A percentile compares a stretch with the other conserved stretches of the same genome.
Evolutionary conservation across 1,140 invertebrate genomes (phyloP).

Genomic region (Hetaerina americana): DNA sequence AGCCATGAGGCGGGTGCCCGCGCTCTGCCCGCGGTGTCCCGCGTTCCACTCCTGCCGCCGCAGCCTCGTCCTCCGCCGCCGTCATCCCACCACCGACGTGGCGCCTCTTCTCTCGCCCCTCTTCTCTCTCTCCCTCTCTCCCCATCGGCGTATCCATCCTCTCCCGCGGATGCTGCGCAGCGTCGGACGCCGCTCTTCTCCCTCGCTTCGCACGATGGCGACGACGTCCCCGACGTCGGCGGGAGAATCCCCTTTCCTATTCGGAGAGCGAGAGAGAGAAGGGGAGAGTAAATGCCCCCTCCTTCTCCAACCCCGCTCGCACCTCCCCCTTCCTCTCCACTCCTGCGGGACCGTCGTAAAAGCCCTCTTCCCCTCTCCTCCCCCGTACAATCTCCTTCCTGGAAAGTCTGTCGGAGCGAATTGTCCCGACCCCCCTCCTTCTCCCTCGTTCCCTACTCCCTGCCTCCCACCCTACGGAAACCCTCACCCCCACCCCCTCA

Average conservation of each 20-base stretch:
- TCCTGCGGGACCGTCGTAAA: too few relatives aligned
- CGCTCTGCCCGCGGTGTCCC: not conserved
- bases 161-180: conserved; percentile 10
- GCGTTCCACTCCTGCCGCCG: not conserved
- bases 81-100: conserved; percentile 10
- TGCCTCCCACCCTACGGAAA: conserved; percentile 18
- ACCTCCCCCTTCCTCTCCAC: too few relatives aligned
- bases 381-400: too few relatives aligned
- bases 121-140: not conserved
- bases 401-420: too few relatives aligned
- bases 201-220: not conserved
- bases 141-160: conserved; percentile 16
- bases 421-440: too few relatives aligned
- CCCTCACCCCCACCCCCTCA: not conserved
- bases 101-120: not conserved
- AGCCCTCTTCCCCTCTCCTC: too few relatives aligned
- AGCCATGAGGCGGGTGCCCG: not conserved
- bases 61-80: not conserved
- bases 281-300: too few relatives aligned
- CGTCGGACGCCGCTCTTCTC: not conserved
- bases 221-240: conserved; percentile 10
- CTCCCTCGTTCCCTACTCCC: too few relatives aligned
- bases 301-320: too few relatives aligned
- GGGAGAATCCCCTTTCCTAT: conserved; percentile 23
- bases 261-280: conserved; percentile 19